Conservation (phyloP, 2,888 invertebrate genomes). For the Formica aserva region DNA sequence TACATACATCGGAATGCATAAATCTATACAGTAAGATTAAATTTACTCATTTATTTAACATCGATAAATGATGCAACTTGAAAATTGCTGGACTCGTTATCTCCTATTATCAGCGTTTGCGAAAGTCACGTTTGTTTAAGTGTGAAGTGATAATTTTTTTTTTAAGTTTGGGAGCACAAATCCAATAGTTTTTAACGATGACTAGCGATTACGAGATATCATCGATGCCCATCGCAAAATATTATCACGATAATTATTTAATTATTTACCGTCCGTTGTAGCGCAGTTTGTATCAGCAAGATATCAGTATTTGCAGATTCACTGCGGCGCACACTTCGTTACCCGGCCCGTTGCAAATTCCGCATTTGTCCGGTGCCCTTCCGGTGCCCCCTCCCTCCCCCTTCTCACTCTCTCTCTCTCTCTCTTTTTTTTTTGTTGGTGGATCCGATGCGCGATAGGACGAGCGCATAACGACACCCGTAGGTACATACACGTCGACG, state of each 20-base stretch:
- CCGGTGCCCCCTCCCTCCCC: constrained; percentile 57
- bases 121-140: not conserved
- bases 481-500: constrained; percentile 77
- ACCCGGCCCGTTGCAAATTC: constrained; percentile 66
- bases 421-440: constrained; percentile 52
- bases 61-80: not conserved
- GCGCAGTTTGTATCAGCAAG: constrained; percentile 63
- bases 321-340: constrained; percentile 47
- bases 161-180: not conserved
- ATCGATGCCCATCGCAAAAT: constrained; percentile 18
- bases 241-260: constrained; percentile 67
- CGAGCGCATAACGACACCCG: constrained; percentile 74
- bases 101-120: not conserved
- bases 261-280: constrained; percentile 33
- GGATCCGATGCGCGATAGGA: constrained; percentile 64
- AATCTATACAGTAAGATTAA: not conserved
- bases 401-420: not conserved
- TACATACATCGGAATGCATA: not conserved
- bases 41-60: not conserved
- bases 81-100: not conserved
- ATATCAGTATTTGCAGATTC: constrained; percentile 67
- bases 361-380: constrained; percentile 74
- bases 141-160: no score
- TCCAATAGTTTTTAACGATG: not conserved
- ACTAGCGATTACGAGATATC: not conserved